Evolutionary conservation across 2,888 invertebrate species (phyloP).

Genomic region (Agonum fuliginosum): DNA sequence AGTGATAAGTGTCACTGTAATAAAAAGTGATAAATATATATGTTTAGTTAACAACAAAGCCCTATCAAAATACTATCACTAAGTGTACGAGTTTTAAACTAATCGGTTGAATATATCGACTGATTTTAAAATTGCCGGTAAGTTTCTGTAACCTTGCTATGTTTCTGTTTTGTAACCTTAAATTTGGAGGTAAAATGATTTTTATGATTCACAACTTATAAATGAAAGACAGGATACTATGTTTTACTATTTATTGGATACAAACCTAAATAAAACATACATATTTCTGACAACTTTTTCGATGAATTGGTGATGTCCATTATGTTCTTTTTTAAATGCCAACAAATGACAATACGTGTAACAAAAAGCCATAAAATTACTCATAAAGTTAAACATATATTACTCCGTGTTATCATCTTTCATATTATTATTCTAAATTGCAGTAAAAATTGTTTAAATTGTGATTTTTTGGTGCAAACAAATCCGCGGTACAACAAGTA

Average conservation of each 20-base stretch:
- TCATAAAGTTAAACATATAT: not conserved
- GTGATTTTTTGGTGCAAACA: not conserved
- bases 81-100: not conserved
- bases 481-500: not conserved
- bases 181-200: not conserved
- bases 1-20: constrained; percentile 12
- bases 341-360: not conserved
- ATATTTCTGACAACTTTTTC: not conserved
- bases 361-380: not conserved
- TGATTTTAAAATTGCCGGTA: constrained; percentile 51
- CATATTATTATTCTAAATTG: not conserved
- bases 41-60: not conserved
- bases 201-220: not conserved
- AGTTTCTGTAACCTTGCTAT: constrained; percentile 31
- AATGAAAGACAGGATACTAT: not conserved
- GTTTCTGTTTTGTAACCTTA: constrained; percentile 44
- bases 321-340: not conserved
- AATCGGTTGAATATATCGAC: constrained; percentile 1
- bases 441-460: not conserved
- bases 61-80: not conserved
- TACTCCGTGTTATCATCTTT: not conserved
- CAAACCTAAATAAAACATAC: not conserved
- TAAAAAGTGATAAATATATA: not conserved
- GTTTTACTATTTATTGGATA: not conserved
- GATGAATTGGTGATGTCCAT: not conserved